Percentiles rank a stretch among this genome's conserved stretches.
Conservation (phyloP, 2,888 invertebrate genomes). For the Pycnomerus fuliginosus region DNA sequence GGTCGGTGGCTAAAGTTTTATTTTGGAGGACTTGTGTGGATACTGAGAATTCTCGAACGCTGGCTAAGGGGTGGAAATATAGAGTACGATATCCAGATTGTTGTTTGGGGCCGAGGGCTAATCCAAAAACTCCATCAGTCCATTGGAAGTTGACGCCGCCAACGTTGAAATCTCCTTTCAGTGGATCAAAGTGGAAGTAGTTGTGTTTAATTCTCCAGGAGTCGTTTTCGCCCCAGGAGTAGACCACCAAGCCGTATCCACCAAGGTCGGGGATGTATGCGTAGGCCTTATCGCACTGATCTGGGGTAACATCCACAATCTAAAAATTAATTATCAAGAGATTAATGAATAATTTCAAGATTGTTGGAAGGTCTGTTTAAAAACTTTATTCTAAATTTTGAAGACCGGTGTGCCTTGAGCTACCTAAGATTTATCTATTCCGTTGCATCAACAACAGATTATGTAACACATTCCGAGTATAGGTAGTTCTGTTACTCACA, state of each 20-base stretch:
- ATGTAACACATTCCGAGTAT: no score
- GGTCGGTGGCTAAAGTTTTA: constrained; percentile 64
- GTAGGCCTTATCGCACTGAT: constrained; percentile 72
- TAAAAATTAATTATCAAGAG: constrained; percentile 48
- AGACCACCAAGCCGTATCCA: constrained; percentile 75
- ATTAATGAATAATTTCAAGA: no score
- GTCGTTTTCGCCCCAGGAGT: constrained; percentile 69
- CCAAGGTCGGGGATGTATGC: constrained; percentile 79
- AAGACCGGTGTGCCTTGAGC: no score
- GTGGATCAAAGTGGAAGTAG: constrained; percentile 81
- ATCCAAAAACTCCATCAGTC: constrained; percentile 79
- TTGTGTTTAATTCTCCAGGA: constrained; percentile 81
- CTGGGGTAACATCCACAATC: constrained; percentile 69
- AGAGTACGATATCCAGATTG: constrained; percentile 58
- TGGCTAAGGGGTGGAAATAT: constrained; percentile 81
- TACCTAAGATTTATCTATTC: no score
- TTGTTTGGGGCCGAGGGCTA: constrained; percentile 60
- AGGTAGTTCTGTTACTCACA: no score
- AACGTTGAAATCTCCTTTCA: constrained; percentile 73
- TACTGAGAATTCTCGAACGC: constrained; percentile 78
- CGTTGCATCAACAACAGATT: no score
- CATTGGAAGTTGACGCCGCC: constrained; percentile 81
- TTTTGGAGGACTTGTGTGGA: constrained; percentile 72
- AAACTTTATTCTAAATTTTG: constrained; percentile 2
- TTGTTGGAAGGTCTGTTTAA: no score